A percentile compares a stretch with the other conserved stretches of the same genome.
phyloP scores from a whole-genome alignment of 2,888 invertebrate species.

The Drosophila diplacantha region DNA sequence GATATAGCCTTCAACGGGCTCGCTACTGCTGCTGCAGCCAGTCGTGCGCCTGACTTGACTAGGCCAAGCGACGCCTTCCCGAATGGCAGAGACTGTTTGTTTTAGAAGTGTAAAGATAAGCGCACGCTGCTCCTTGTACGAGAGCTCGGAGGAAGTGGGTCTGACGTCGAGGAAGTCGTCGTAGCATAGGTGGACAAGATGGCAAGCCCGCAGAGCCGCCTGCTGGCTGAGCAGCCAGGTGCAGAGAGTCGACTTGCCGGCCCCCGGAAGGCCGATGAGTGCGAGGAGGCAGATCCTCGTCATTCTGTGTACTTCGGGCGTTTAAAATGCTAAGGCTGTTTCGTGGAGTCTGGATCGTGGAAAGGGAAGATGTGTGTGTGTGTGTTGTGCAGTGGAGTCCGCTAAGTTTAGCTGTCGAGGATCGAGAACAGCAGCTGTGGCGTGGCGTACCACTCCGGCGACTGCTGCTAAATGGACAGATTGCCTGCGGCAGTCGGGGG shows the following conservation, averaged over 20 bases:
- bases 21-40: neutral
- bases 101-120: constrained; percentile 48
- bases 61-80: constrained; percentile 7
- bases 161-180: constrained; percentile 58
- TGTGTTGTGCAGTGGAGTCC: neutral
- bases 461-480: constrained; percentile 49
- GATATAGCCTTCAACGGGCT: constrained; percentile 40
- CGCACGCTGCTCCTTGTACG: constrained; percentile 57
- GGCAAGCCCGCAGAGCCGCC: constrained; percentile 29
- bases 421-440: constrained; percentile 52
- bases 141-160: constrained; percentile 2
- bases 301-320: constrained; percentile 48
- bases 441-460: constrained; percentile 34
- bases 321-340: neutral
- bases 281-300: constrained; percentile 67
- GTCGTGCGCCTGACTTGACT: constrained; percentile 8
- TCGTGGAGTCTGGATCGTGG: neutral
- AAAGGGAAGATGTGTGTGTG: constrained; percentile 1
- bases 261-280: constrained; percentile 74
- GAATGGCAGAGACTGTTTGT: constrained; percentile 36
- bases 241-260: constrained; percentile 73
- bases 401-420: constrained; percentile 51
- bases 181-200: constrained; percentile 71
- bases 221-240: constrained; percentile 46
- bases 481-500: constrained; percentile 21